Evolutionary conservation across 2,888 invertebrate species (phyloP).

Genomic region (Erebia aethiops): DNA sequence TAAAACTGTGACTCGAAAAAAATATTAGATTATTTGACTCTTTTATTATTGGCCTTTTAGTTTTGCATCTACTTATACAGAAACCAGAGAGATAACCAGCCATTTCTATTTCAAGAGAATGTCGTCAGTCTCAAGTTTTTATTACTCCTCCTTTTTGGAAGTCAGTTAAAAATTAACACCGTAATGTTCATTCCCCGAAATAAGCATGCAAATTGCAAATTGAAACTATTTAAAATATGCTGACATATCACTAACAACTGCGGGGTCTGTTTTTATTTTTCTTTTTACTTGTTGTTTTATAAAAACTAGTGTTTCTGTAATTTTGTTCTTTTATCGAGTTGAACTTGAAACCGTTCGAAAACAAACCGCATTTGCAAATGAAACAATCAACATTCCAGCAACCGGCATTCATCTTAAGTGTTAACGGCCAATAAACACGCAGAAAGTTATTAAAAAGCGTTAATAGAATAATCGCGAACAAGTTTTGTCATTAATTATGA

Average conservation of each 20-base stretch:
- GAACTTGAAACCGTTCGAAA: slow-evolving; percentile 8
- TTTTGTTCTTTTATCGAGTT: neutral
- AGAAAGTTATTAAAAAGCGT: slow-evolving; percentile 36
- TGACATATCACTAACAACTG: neutral
- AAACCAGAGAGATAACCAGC: no score
- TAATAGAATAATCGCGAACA: slow-evolving; percentile 40
- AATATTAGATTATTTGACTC: no score
- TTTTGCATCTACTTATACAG: no score
- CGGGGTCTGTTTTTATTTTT: neutral
- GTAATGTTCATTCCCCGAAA: neutral
- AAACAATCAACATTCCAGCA: slow-evolving; percentile 29
- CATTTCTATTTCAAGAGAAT: no score
- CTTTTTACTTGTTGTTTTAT: neutral
- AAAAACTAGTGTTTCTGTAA: neutral
- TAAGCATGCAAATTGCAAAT: neutral
- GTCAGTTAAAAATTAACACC: neutral
- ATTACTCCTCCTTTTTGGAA: no score
- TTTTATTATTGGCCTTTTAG: no score
- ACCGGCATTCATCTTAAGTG: slow-evolving; percentile 17
- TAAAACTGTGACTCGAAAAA: no score
- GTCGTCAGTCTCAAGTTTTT: no score
- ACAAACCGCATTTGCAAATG: slow-evolving; percentile 22
- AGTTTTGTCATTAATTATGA: slow-evolving; percentile 52
- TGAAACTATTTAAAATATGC: neutral
- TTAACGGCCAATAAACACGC: slow-evolving; percentile 33